Evolutionary conservation across 2,888 invertebrate genomes (phyloP).

Genomic region (Cyclophora albipunctata): DNA sequence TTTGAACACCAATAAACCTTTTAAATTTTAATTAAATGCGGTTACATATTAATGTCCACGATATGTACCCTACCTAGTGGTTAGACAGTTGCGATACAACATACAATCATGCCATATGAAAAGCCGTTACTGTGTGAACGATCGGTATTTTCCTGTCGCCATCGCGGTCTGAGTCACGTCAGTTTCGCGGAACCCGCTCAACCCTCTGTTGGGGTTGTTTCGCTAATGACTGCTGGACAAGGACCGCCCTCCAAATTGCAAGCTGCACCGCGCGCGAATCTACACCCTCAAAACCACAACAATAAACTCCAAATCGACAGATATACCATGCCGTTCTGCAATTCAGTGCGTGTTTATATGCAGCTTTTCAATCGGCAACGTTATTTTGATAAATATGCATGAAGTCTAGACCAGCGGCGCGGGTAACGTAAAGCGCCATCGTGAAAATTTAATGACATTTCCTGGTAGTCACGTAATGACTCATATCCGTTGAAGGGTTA

Average conservation of each 20-base stretch:
- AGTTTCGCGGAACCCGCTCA: slow-evolving; percentile 59
- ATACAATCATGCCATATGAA: slow-evolving; percentile 38
- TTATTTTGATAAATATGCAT: slow-evolving; percentile 76
- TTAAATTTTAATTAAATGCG: too few relatives aligned
- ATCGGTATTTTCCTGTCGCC: slow-evolving; percentile 57
- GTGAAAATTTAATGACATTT: slow-evolving; percentile 74
- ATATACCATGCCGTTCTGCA: slow-evolving; percentile 42
- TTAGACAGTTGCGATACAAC: too few relatives aligned
- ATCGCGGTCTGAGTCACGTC: slow-evolving; percentile 54
- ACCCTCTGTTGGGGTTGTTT: slow-evolving; percentile 61
- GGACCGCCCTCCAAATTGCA: slow-evolving; percentile 52
- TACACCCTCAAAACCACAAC: slow-evolving; percentile 60
- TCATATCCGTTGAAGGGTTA: slow-evolving; percentile 71
- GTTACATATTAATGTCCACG: too few relatives aligned
- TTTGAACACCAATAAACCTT: too few relatives aligned
- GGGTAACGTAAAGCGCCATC: slow-evolving; percentile 69
- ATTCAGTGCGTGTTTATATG: slow-evolving; percentile 70
- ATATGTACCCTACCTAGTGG: too few relatives aligned
- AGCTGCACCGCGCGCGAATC: slow-evolving; percentile 45
- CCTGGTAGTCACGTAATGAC: slow-evolving; percentile 69
- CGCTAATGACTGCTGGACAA: slow-evolving; percentile 66
- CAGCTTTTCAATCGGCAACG: slow-evolving; percentile 73
- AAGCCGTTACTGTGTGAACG: slow-evolving; percentile 49
- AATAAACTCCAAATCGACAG: slow-evolving; percentile 54
- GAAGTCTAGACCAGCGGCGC: slow-evolving; percentile 63